Evolutionary conservation across 2,113 vertebrate genomes (phyloP).

Genomic region (Rhea americana): DNA sequence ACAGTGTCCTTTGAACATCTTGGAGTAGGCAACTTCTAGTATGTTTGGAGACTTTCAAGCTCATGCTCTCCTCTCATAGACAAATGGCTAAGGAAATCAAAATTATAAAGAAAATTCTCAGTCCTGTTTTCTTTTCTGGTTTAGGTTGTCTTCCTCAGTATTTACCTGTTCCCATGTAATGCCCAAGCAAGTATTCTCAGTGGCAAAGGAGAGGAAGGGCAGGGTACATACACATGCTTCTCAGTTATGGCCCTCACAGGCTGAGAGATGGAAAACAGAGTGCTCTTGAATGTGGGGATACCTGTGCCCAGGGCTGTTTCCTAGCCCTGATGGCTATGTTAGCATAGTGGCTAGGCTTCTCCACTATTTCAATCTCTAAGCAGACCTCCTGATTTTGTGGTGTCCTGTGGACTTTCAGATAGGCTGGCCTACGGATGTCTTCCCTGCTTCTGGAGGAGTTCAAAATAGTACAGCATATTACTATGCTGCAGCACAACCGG

Average conservation of each 20-base stretch:
- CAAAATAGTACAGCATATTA: not conserved
- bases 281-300: not conserved
- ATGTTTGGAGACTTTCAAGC: not conserved
- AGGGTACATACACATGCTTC: not conserved
- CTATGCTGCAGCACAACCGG: not conserved
- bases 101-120: not conserved
- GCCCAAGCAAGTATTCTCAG: not conserved
- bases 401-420: not conserved
- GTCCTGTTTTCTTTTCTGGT: not conserved
- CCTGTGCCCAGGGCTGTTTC: not conserved
- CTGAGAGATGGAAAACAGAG: not conserved
- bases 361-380: not conserved
- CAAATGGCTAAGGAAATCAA: not conserved
- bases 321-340: not conserved
- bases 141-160: not conserved
- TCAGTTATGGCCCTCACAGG: not conserved
- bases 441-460: not conserved
- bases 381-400: not conserved
- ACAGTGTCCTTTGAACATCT: accelerated
- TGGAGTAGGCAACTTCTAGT: not conserved
- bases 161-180: not conserved
- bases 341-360: not conserved
- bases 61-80: not conserved
- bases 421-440: not conserved
- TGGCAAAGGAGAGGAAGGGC: not conserved